Conservation (phyloP, 1,140 invertebrate genomes). For the Caenorhabditis briggsae region DNA sequence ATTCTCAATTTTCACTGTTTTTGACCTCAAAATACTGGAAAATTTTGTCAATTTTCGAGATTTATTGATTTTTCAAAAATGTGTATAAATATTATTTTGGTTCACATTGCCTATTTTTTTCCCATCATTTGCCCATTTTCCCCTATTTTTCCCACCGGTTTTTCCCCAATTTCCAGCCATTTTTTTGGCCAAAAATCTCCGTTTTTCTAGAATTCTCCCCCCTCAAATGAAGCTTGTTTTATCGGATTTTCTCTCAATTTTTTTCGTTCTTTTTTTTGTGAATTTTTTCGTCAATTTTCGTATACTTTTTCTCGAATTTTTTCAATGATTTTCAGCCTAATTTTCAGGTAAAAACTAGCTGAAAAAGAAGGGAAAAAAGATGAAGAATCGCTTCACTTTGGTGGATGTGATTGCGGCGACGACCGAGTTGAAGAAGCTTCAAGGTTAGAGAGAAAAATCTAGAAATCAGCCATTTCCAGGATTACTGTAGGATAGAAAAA, state of each 20-base stretch:
- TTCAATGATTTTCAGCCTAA: no score
- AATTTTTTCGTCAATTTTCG: no score
- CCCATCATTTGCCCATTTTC: neutral
- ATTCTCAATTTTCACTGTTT: neutral
- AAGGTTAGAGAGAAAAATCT: neutral
- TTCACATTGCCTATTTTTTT: neutral
- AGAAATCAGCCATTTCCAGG: neutral
- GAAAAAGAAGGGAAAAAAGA: constrained; percentile 78
- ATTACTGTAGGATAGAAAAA: no score
- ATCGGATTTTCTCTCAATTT: neutral
- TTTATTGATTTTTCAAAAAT: neutral
- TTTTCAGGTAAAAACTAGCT: neutral
- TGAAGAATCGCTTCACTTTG: constrained; percentile 92
- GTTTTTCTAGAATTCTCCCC: neutral
- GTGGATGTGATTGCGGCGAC: constrained; percentile 89
- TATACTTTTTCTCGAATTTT: no score
- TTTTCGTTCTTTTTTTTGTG: neutral
- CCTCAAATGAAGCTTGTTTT: neutral
- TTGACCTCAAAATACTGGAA: neutral
- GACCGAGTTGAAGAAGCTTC: constrained; percentile 86
- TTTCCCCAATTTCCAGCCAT: no score
- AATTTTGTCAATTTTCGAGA: neutral
- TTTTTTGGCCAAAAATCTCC: neutral
- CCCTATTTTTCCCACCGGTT: no score
- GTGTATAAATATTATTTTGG: no score